These are phyloP conservation scores for Sebastiscus tertius DNA, from an alignment of 2,797 vertebrate genomes.

Conservation along the genomic window DNA sequence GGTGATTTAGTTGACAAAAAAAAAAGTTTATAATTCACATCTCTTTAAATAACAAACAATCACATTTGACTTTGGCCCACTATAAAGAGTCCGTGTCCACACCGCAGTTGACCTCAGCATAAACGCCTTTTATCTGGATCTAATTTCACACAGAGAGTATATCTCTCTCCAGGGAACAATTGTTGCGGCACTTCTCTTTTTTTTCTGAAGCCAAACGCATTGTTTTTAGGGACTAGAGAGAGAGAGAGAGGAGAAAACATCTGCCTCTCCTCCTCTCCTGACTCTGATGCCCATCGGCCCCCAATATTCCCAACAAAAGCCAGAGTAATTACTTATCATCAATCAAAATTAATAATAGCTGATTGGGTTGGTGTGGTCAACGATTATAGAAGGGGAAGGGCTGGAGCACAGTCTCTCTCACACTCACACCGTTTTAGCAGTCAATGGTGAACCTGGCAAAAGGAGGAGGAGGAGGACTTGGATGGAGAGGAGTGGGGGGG, in stretches of 20 bases:
- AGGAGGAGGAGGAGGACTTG: slow-evolving; percentile 24
- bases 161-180: slow-evolving; percentile 85
- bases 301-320: slow-evolving; percentile 85
- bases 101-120: slow-evolving; percentile 73
- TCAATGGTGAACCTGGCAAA: slow-evolving; percentile 81
- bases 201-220: slow-evolving; percentile 68
- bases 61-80: slow-evolving; percentile 63
- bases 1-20: background rate
- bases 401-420: slow-evolving; percentile 80
- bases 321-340: slow-evolving; percentile 94
- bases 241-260: slow-evolving; percentile 82
- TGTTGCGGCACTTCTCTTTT: slow-evolving; percentile 74
- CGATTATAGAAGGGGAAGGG: slow-evolving; percentile 86
- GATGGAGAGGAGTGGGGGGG: slow-evolving; percentile 32
- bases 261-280: slow-evolving; percentile 83
- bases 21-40: background rate
- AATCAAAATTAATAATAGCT: slow-evolving; percentile 98
- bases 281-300: slow-evolving; percentile 79
- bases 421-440: slow-evolving; percentile 80
- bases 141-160: slow-evolving; percentile 69
- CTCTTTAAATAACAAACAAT: slow-evolving; percentile 19
- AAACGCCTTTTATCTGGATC: slow-evolving; percentile 70
- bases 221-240: slow-evolving; percentile 72
- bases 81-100: slow-evolving; percentile 34
- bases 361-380: slow-evolving; percentile 94